Conservation (phyloP, 2,888 invertebrate genomes). For the Amaurobius ferox region DNA sequence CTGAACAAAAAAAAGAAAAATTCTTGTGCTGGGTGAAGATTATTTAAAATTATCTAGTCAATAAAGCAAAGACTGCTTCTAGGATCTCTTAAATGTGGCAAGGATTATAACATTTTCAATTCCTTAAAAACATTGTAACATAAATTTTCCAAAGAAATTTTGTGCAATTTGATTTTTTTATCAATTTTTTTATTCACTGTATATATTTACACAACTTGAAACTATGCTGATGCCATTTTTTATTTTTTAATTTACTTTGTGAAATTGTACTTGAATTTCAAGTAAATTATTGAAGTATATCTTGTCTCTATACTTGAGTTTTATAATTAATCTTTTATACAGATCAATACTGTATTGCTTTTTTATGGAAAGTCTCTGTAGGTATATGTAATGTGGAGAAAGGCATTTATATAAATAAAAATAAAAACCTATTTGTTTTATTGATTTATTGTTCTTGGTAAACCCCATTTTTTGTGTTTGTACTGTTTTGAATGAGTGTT, state of each 20-base stretch:
- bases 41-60: slow-evolving; percentile 61
- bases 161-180: slow-evolving; percentile 63
- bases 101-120: background rate
- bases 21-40: too few species aligned
- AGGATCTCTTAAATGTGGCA: background rate
- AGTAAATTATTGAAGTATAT: slow-evolving; percentile 17
- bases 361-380: slow-evolving; percentile 46
- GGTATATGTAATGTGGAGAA: slow-evolving; percentile 64
- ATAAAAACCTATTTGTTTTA: too few species aligned
- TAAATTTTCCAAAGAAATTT: slow-evolving; percentile 69
- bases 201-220: slow-evolving; percentile 29
- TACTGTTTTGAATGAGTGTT: too few species aligned
- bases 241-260: slow-evolving; percentile 12
- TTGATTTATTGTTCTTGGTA: too few species aligned
- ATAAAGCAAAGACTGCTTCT: background rate
- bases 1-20: too few species aligned
- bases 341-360: slow-evolving; percentile 62
- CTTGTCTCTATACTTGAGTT: slow-evolving; percentile 52
- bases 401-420: slow-evolving; percentile 66
- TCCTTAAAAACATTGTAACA: slow-evolving; percentile 27
- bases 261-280: slow-evolving; percentile 16
- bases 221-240: slow-evolving; percentile 15
- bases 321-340: slow-evolving; percentile 38
- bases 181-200: slow-evolving; percentile 53
- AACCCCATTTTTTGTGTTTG: too few species aligned